phyloP scores from a whole-genome alignment of 2,113 vertebrate genomes.

The Phocoena phocoena region DNA sequence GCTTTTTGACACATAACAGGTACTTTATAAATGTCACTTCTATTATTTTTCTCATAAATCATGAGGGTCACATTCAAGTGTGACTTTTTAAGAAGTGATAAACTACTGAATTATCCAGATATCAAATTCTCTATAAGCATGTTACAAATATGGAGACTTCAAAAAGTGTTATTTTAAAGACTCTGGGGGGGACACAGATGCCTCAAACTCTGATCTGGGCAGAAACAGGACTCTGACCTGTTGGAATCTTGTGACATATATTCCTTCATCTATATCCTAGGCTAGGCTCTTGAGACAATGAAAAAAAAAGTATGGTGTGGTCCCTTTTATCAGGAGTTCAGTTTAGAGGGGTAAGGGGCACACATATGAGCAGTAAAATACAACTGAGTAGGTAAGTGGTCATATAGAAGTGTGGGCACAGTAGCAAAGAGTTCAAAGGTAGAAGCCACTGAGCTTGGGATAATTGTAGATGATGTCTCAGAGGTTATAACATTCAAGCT shows the following conservation, averaged over 20 bases:
- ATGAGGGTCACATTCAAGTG: not conserved
- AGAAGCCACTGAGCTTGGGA: not conserved
- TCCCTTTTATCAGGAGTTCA: not conserved
- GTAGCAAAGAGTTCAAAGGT: not conserved
- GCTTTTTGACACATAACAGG: not conserved
- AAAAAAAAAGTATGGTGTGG: not conserved
- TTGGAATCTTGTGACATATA: not conserved
- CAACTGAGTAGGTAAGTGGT: not conserved
- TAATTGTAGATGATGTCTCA: not conserved
- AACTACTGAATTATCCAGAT: not conserved
- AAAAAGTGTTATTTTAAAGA: not conserved
- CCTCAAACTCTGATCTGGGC: not conserved
- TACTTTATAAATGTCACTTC: not conserved
- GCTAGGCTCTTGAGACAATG: not conserved
- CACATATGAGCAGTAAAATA: not conserved
- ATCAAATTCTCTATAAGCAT: not conserved
- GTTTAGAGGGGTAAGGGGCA: not conserved
- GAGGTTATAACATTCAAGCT: not conserved
- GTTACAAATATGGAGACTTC: not conserved
- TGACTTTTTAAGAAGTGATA: not conserved
- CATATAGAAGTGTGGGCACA: accelerated
- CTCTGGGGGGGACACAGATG: not conserved
- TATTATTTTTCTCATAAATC: not conserved
- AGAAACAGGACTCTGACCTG: not conserved
- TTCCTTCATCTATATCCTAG: not conserved